Evolutionary conservation across 2,113 vertebrate species (phyloP).

Genomic region (Columba livia): DNA sequence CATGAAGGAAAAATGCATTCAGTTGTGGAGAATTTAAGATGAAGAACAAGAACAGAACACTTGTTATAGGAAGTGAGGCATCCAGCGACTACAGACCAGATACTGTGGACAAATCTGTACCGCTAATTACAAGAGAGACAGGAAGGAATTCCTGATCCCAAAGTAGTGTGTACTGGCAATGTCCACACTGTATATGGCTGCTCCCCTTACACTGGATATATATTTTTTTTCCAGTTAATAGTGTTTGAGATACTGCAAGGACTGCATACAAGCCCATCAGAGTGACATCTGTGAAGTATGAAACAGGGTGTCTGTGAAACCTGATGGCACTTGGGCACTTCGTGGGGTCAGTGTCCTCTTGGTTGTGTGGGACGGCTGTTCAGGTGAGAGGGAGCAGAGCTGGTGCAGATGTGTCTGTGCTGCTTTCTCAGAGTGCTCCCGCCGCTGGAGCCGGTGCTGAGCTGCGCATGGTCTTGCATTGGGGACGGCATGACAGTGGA

Average conservation of each 20-base stretch:
- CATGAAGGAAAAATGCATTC: not conserved
- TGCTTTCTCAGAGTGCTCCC: not conserved
- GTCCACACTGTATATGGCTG: not conserved
- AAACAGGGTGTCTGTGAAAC: rapidly evolving
- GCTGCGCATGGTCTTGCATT: not conserved
- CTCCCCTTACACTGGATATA: not conserved
- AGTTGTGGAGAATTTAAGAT: not conserved
- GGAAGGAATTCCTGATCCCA: not conserved
- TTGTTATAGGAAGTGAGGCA: not conserved
- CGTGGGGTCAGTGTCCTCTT: not conserved
- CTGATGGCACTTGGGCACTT: rapidly evolving
- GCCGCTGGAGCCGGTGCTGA: rapidly evolving
- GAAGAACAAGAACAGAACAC: not conserved
- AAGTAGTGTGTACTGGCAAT: not conserved
- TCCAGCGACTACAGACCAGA: not conserved
- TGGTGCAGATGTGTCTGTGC: rapidly evolving
- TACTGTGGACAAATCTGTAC: not conserved
- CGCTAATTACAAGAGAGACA: not conserved
- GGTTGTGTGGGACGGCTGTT: not conserved
- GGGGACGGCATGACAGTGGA: not conserved
- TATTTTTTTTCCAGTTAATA: not conserved
- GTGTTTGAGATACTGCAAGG: not conserved
- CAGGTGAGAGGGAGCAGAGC: not conserved
- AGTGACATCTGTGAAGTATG: not conserved
- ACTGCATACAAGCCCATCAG: not conserved